phyloP scores from a whole-genome alignment of 2,797 vertebrate genomes.

The Tadarida brasiliensis region DNA sequence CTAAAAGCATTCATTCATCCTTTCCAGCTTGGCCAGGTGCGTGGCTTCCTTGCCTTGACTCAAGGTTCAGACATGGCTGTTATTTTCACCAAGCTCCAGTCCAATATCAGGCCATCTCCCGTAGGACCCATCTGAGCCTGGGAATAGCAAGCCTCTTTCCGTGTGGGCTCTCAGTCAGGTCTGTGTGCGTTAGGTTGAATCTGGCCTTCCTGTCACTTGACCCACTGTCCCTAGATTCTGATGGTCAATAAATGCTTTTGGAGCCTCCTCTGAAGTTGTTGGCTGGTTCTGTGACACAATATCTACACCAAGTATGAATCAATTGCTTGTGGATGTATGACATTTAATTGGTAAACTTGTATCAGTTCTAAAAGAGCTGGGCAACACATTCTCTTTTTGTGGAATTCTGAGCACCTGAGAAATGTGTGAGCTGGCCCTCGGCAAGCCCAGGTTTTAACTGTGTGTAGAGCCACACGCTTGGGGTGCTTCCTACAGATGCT shows the following conservation, averaged over 20 bases:
- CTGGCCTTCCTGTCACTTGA: constrained; percentile 13
- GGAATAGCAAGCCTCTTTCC: not conserved
- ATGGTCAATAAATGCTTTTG: not conserved
- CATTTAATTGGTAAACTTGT: not conserved
- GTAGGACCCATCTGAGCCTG: not conserved
- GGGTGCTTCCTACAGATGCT: not conserved
- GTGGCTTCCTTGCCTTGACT: not conserved
- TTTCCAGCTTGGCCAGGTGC: not conserved
- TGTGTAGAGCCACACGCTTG: not conserved
- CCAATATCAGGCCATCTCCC: not conserved
- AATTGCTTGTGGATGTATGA: not conserved
- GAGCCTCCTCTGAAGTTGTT: not conserved
- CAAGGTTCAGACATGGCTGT: not conserved
- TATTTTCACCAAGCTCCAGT: not conserved
- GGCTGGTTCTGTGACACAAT: not conserved
- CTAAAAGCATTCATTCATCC: not conserved
- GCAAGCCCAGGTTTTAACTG: not conserved
- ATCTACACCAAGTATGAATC: not conserved
- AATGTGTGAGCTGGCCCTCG: not conserved
- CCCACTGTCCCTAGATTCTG: not conserved
- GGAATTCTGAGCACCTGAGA: not conserved
- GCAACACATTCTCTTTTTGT: not conserved
- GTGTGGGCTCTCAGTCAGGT: not conserved
- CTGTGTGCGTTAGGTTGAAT: not conserved
- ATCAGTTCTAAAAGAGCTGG: not conserved